Evolutionary conservation across 2,113 vertebrate species (phyloP), one percentile per base, ranked within the genome.

Genomic region (Lynx canadensis): DNA sequence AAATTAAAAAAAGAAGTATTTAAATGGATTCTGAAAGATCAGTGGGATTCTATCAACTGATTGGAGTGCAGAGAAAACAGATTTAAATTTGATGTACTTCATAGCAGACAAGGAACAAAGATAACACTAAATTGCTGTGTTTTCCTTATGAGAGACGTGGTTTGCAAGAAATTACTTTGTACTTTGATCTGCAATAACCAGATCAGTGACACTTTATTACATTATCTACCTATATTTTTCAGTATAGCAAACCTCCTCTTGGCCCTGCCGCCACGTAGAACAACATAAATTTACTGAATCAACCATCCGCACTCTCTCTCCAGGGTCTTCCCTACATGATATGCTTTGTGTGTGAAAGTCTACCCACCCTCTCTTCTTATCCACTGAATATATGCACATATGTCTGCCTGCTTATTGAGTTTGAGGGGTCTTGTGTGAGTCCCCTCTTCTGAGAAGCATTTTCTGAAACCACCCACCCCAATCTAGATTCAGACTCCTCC

Each of bases 81-180:
- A 95, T 60, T 89, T 87, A 80, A 63, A 83, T 87, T 91, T 73
- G 19, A 90, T 80, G 96, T 88, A 21, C 31, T 63, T 57, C 50
- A 38, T 14, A 86, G 29, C 29, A 74, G 38, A 41, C 12, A 80
- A 86, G 45, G 13, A 87, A 4, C 23, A 73, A 45, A 27, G 25
- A 63, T 88, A 50, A 66, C 19, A 50, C 48, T 68, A 71, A 41
- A 4, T 91, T 36, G 16, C 63, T 3, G 1, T 93, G 78, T 74
- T 96, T 73, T 74, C 33, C 50, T 45, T 18, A 4, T 66, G 33
- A 33, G 15, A 91, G 33, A 88, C 41, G 23, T 55, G 29, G 57
- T 52, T 71, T 85, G 27, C 23, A 57, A 91, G 74, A 94, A 89
- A 94, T 92, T 38, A 29, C 2, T n/a, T 2, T 41, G n/a, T 71